Evolutionary conservation across 2,797 vertebrate genomes (phyloP).

Genomic region (Hozukius guyotensis): DNA sequence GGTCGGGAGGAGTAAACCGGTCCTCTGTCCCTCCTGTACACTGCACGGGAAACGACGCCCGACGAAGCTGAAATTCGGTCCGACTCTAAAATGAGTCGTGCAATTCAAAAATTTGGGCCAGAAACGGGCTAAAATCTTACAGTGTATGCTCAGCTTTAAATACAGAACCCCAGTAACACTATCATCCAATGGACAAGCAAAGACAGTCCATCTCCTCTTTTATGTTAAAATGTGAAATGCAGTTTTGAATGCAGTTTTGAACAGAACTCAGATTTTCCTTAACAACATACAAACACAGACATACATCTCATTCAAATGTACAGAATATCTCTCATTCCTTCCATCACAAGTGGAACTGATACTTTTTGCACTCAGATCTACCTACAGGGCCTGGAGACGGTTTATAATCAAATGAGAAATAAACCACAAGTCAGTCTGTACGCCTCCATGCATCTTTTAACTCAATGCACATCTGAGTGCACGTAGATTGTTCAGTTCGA

Average conservation of each 20-base stretch:
- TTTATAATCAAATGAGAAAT: conserved; percentile 39
- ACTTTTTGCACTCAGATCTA: neutral
- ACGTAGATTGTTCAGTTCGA: neutral
- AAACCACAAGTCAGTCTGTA: conserved; percentile 27
- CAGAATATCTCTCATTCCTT: neutral
- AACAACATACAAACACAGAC: neutral
- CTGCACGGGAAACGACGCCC: no score
- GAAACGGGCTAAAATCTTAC: fast-evolving
- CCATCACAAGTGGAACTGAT: conserved; percentile 1
- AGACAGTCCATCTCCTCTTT: neutral
- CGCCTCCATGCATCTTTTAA: neutral
- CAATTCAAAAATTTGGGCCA: fast-evolving
- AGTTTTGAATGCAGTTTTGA: neutral
- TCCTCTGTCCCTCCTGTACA: no score
- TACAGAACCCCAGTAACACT: neutral
- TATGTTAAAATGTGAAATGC: neutral
- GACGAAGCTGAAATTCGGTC: no score
- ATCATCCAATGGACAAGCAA: neutral
- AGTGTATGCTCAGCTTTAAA: neutral
- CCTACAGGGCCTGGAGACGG: neutral
- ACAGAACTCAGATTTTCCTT: neutral
- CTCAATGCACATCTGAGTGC: neutral
- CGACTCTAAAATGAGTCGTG: no score
- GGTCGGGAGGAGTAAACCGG: no score
- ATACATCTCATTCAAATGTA: conserved; percentile 2